Percentiles rank a stretch among this genome's conserved stretches.
phyloP scores from a whole-genome alignment of 2,888 invertebrate genomes.

The Chirona hameri region DNA sequence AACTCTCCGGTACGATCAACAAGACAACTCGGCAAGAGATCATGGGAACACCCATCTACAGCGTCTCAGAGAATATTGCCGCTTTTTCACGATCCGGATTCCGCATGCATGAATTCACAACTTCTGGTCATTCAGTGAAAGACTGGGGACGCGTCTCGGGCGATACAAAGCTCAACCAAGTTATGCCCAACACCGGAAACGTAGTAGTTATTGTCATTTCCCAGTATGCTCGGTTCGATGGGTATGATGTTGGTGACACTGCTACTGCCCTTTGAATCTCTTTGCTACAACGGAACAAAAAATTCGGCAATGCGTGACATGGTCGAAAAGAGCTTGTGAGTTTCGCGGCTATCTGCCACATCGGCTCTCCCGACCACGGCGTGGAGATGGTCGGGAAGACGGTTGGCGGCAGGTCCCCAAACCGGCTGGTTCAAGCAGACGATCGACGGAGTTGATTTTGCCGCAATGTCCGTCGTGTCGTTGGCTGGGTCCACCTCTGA shows the following conservation, averaged over 20 bases:
- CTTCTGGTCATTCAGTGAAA: background rate
- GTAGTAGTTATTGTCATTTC: background rate
- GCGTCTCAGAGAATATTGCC: background rate
- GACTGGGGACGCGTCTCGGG: background rate
- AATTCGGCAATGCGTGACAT: too few relatives aligned
- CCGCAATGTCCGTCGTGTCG: background rate
- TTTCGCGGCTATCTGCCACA: background rate
- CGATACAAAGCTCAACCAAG: background rate
- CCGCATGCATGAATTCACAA: background rate
- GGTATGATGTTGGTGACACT: too few relatives aligned
- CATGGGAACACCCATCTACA: too few relatives aligned
- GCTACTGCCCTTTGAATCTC: background rate
- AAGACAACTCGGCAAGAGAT: background rate
- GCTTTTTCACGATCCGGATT: too few relatives aligned
- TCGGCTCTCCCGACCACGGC: background rate
- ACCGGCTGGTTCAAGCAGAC: background rate
- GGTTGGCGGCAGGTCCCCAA: background rate
- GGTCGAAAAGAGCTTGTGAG: too few relatives aligned
- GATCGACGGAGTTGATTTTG: background rate
- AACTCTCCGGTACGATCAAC: background rate
- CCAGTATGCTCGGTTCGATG: background rate
- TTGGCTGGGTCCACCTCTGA: too few relatives aligned
- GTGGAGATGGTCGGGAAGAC: background rate
- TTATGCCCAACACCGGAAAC: background rate
- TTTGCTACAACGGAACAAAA: too few relatives aligned